A percentile compares a stretch with the other conserved stretches of the same genome.
Evolutionary conservation across 2,113 vertebrate genomes (phyloP).

Genomic region (Oncorhynchus gorbuscha): DNA sequence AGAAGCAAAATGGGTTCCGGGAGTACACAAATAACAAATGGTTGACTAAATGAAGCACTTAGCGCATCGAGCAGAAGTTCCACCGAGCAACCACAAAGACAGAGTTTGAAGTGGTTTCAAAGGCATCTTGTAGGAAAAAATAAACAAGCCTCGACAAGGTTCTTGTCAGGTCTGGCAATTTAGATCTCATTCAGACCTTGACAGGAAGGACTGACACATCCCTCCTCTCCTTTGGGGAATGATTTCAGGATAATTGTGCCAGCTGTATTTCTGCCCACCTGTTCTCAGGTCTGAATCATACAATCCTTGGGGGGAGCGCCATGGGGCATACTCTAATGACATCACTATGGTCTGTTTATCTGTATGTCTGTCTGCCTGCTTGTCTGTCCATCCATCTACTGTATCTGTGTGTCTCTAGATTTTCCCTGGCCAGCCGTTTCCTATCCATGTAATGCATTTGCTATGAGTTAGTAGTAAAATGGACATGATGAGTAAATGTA

Average conservation of each 20-base stretch:
- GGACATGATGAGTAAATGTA: too few relatives aligned
- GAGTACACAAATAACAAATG: background rate
- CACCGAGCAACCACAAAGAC: background rate
- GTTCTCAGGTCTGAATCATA: background rate
- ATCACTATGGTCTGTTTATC: background rate
- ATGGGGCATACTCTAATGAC: background rate
- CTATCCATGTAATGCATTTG: too few relatives aligned
- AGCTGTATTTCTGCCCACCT: conserved; percentile 1
- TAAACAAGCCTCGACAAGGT: conserved; percentile 29
- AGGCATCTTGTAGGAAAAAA: conserved; percentile 17
- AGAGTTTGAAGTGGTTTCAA: conserved; percentile 26
- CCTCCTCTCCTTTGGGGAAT: conserved; percentile 20
- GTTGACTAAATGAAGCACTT: conserved; percentile 20
- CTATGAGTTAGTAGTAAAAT: too few relatives aligned
- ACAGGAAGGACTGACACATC: conserved; percentile 49
- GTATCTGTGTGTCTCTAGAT: too few relatives aligned
- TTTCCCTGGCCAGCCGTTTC: too few relatives aligned
- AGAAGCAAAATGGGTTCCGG: background rate
- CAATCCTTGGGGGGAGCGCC: background rate
- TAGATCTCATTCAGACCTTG: conserved; percentile 44
- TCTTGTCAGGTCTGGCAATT: conserved; percentile 52
- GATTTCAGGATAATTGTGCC: background rate
- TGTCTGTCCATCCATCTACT: too few relatives aligned
- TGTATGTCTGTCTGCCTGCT: too few relatives aligned
- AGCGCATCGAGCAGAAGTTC: background rate